Conservation (phyloP, 1,140 invertebrate species). For the Marisa cornuarietis region DNA sequence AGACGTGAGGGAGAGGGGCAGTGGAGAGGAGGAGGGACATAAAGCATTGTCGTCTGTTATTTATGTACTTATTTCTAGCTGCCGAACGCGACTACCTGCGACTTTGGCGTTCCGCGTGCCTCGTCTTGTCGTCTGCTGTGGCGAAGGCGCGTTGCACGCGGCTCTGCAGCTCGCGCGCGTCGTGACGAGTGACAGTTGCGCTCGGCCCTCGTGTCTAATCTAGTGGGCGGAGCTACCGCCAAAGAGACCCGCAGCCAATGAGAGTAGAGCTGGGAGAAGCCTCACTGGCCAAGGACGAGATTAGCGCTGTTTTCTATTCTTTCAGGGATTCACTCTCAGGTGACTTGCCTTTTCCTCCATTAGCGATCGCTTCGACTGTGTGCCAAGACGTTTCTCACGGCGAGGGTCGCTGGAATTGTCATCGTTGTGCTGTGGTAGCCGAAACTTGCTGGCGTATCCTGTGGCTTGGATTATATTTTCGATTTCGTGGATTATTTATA, state of each 20-base stretch:
- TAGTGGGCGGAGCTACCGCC: conserved; percentile 8
- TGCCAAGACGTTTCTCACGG: neutral
- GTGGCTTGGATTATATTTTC: neutral
- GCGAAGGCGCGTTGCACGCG: neutral
- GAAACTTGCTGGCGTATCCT: neutral
- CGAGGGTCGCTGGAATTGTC: neutral
- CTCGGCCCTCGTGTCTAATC: conserved; percentile 4
- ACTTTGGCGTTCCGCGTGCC: neutral
- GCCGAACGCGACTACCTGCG: neutral
- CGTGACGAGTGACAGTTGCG: conserved; percentile 9
- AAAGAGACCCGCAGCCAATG: neutral
- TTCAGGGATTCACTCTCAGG: conserved; percentile 13
- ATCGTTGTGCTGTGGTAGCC: neutral
- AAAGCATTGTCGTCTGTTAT: neutral
- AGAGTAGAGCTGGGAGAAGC: neutral
- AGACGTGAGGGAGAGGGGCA: too few species aligned
- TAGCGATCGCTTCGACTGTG: neutral
- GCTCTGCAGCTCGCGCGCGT: neutral
- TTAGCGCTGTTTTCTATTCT: conserved; percentile 1
- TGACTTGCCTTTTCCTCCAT: neutral
- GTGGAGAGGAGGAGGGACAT: neutral
- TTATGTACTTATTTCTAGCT: neutral
- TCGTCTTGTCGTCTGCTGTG: neutral
- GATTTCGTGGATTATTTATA: conserved; percentile 4
- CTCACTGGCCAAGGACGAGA: conserved; percentile 10